These are phyloP conservation scores for Falco cherrug DNA, from an alignment of 2,797 vertebrate genomes.

Conservation along the genomic window DNA sequence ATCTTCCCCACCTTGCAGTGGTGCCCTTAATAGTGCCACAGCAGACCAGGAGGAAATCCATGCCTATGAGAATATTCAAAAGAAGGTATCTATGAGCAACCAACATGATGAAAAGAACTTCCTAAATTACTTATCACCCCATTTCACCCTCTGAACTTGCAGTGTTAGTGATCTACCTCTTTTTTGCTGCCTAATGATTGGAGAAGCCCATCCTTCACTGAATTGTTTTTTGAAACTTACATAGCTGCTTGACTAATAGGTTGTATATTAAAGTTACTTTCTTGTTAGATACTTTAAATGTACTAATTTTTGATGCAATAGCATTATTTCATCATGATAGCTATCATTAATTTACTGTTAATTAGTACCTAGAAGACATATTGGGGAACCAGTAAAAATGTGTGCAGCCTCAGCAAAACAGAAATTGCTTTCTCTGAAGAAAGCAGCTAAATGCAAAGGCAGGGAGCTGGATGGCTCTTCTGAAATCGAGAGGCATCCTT, in stretches of 20 bases:
- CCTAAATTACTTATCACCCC: not conserved
- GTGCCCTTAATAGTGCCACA: not conserved
- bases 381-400: not conserved
- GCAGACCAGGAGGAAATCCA: not conserved
- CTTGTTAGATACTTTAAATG: not conserved
- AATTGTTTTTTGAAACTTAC: not conserved
- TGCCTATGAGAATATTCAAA: not conserved
- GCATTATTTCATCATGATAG: not conserved
- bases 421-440: not conserved
- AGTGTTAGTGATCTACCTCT: not conserved
- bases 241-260: not conserved
- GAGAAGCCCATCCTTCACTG: not conserved
- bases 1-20: not conserved
- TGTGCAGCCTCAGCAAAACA: not conserved
- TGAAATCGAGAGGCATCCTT: not conserved
- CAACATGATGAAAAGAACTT: not conserved
- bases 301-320: not conserved
- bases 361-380: not conserved
- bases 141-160: not conserved
- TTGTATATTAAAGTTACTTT: not conserved
- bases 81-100: not conserved
- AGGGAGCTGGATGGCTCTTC: not conserved
- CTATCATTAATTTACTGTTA: not conserved
- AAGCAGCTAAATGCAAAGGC: not conserved
- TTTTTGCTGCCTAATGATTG: not conserved